Evolutionary conservation across 1,140 invertebrate genomes (phyloP), one percentile per base, ranked within the genome.

Genomic region (Drosophila truncata): DNA sequence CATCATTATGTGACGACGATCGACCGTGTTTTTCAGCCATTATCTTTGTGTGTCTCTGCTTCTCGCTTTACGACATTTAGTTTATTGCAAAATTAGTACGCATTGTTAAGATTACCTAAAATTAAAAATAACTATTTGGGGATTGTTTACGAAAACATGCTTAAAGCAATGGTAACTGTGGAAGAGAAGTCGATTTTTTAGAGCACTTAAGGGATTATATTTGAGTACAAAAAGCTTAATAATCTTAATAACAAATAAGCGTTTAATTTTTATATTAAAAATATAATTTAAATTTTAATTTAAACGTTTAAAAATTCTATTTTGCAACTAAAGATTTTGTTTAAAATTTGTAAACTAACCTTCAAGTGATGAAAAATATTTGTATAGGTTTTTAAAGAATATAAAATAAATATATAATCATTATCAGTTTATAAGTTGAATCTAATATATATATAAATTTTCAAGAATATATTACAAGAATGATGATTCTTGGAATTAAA

Each of bases 21-120:
- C 50, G 52, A 37, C 52, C 50, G 50, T 66, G 81, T 76, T 47
- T 82, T 65, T 59, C 33, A 42, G 50, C 60, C 55, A 78, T 78
- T 69, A 73, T 52, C 54, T 62, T 16, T n/a, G 18, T 61, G 16
- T 25, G 13, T 31, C 13, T 65, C 16, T 66, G 25, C 42, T 31
- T 37, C 23, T 50, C 20, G 41, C 14, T 49, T 76, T 72, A 70
- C 62, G 64, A 80, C 64, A 57, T 69, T 73, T 66, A 75, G 47
- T 80, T 81, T 71, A 75, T 81, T 69, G 70, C 86, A 49, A 79
- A 90, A 88, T 88, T 88, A 88, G 65, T 78, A 67, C 29, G 52
- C 65, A 81, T 87, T 87, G 84, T 87, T 57, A 13, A 20, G 42
- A 33, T 60, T 67, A 42, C 59, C 39, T 61, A 37, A 47, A 75